These are phyloP conservation scores for Muntiacus muntjak DNA, from an alignment of 2,113 vertebrate genomes.

Conservation along the genomic window DNA sequence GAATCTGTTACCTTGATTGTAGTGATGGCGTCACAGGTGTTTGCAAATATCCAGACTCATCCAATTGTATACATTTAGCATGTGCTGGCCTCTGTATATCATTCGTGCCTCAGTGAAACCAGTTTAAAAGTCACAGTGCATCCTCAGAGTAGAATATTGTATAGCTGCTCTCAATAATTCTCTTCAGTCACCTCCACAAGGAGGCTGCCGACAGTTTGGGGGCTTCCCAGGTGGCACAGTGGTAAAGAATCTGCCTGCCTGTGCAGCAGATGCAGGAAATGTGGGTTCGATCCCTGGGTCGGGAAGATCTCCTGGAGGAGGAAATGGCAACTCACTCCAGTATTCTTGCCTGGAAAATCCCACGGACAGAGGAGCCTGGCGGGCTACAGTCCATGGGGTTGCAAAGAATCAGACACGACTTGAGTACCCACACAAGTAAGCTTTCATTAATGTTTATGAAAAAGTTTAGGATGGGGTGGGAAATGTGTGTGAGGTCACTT, in stretches of 20 bases:
- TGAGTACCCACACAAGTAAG: not conserved
- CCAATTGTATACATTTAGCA: too few species aligned
- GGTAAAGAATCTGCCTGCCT: not conserved
- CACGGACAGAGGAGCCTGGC: not conserved
- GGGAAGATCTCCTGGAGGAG: not conserved
- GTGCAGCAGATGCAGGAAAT: not conserved
- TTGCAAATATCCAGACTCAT: not conserved
- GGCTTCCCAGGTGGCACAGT: fast-evolving
- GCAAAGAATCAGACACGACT: not conserved
- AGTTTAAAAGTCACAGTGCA: not conserved
- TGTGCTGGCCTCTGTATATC: not conserved
- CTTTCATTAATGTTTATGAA: not conserved
- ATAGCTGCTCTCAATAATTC: not conserved
- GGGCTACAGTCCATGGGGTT: not conserved
- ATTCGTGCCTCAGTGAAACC: not conserved
- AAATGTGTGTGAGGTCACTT: not conserved
- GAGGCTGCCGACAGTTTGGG: not conserved
- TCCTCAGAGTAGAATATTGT: not conserved
- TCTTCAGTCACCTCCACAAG: not conserved
- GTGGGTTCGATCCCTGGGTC: not conserved
- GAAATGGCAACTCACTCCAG: not conserved
- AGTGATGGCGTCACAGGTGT: not conserved
- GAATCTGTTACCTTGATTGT: not conserved
- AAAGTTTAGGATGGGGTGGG: not conserved
- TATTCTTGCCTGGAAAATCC: not conserved